Base-by-base conservation (phyloP, 2,113 vertebrate species). In the Elachura formosa region DNA sequence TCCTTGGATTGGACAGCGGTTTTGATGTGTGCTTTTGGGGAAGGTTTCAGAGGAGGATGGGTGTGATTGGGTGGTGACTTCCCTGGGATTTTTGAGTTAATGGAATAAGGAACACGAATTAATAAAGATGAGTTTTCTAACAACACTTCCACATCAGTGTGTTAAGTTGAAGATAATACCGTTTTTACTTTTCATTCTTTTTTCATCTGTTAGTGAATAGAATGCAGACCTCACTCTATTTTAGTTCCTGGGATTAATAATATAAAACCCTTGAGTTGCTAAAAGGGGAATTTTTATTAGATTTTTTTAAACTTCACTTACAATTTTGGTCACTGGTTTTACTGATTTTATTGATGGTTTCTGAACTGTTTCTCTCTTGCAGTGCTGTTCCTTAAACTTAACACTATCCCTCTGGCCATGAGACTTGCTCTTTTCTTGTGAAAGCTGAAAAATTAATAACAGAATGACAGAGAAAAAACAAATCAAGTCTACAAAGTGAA, bases 281-380 rank as follows among this genome's bases (percentile, higher is more conserved):
- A 69, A 59, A 49, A 51, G 15, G 14, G 52, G 43, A 93, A 87
- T 24, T 88, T 13, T 64, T 94, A 85, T 91, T 96, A 87, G 48
- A 62, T 55, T 66, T 69, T 89, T 90, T 90, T 19, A 84, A 93
- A 89, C 83, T 96, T 95, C 67, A 72, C 45, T 96, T 89, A 51
- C 59, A 88, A 40, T 93, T 94, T 63, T n/a, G 51, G 43, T 40
- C 59, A 51, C 48, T 11, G 5, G 11, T 63, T 51, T 82, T 68
- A 80, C 89, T 40, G 83, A 85, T 87, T 85, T 90, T 87, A 75
- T 76, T 79, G 74, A 73, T 55, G 45, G 59, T 68, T 93, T 96
- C 28, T 31, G 59, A 43, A 36, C 51, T 68, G 11, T 75, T 92
- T 89, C 25, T 77, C 29, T 74, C 61, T 84, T 89, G 72, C 11